Evolutionary conservation across 2,888 invertebrate species (phyloP), one percentile per base, ranked within the genome.

Genomic region (Ophonus ardosiacus): DNA sequence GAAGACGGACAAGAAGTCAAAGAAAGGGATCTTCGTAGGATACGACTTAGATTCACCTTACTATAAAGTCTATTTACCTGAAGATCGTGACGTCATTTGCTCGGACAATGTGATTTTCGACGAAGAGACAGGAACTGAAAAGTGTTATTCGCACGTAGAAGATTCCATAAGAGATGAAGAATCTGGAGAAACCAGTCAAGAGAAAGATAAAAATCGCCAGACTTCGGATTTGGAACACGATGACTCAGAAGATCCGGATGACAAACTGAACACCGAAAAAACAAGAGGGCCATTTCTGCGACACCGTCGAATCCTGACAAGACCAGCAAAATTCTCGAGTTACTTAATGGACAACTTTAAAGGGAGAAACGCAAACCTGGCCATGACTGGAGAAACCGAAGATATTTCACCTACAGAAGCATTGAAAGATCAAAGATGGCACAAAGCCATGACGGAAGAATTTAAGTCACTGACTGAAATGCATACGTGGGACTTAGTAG

Each of bases 401-500:
- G n/a, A n/a, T n/a, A n/a, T 61, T 7, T 17, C 56, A 61, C 61
- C 31, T 7, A 31, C 65, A 24, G 38, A 87, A 61, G 87, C 88
- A 5, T 21, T 88, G 13, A 87, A 87, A 31, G 87, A 88, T 86
- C 38, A 80, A 85, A 86, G 86, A 15, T 88, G 87, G 88, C 65
- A 63, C 8, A 85, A 86, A 68, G 88, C 87, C 1, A 88, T 88
- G 87, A 38, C 31, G 7, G 86, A 87, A 18, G 88, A 88, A 65
- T 88, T 63, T 63, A 71, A 86, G 7, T 74, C 88, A 7, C 76
- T 88, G 59, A 82, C 24, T 31, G 81, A 87, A 51, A 88, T 87
- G 87, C 85, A 86, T n/a, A 88, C 87, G 8, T 88, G 88, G 88
- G 57, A 86, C 56, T 85, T 88, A 63, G 87, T 87, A n/a, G 59